Evolutionary conservation across 2,113 vertebrate genomes (phyloP), one percentile per base, ranked within the genome.

Genomic region (Cercopithecus mona): DNA sequence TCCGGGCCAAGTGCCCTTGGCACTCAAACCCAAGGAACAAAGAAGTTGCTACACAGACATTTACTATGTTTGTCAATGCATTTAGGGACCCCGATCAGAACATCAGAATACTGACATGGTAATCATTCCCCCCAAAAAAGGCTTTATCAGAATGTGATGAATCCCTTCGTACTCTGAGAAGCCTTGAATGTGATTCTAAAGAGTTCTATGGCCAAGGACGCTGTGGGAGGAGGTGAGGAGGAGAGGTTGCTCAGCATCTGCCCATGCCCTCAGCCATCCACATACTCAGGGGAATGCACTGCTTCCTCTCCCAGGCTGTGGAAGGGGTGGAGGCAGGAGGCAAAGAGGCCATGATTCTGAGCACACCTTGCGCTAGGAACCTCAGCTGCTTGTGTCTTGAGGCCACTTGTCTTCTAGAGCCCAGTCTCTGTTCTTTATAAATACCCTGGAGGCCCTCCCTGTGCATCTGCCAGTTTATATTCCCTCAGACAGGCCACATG

Each of bases 391-490:
- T 35, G 8, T 35, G 20, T 52, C 13, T 2, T 3, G 59, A 50
- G 73, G 81, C 11, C 2, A 9, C 78, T 27, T 50, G 30, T 90
- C 70, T 96, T 66, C 27, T 25, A 12, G 52, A 91, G n/a, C 86
- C 52, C 72, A 55, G 64, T 57, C 55, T 84, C 32, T 90, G 16
- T 48, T 87, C 87, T 87, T 50, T 94, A 52, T 64, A 70, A 89
- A 80, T 81, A 68, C 20, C 10, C 66, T 22, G 40, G 85, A 92
- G 1, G 23, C 30, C 55, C 55, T 84, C 84, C 72, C 88, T 18
- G 88, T 16, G 0, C 73, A 18, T 84, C 72, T 66, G 83, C 92
- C 68, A 43, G 88, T 84, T 66, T 10, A 30, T 50, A 50, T 1
- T 61, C 70, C 48, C 4, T 6, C 30, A 17, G 38, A 61, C 38